Evolutionary conservation across 2,113 vertebrate genomes (phyloP).

Genomic region (Spilogale gracilis): DNA sequence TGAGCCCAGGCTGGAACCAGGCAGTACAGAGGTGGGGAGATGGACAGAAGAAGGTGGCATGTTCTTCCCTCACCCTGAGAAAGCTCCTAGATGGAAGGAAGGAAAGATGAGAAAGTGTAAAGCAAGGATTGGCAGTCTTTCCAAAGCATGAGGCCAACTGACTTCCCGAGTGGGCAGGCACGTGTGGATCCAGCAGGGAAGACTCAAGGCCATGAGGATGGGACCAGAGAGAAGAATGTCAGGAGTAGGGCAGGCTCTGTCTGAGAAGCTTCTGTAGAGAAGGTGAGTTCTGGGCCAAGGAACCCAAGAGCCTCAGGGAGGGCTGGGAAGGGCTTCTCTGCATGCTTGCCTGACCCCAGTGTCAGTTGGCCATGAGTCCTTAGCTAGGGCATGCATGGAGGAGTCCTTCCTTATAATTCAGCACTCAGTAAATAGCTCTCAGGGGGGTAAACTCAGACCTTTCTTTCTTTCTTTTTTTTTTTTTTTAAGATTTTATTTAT

Average conservation of each 20-base stretch:
- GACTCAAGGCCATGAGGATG: background rate
- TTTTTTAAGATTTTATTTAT: no score
- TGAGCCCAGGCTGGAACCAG: background rate
- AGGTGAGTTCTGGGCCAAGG: background rate
- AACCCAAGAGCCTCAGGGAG: background rate
- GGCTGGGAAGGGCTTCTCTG: background rate
- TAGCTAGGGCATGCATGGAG: background rate
- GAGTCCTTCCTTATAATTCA: background rate
- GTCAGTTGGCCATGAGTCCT: background rate
- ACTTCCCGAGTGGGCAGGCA: background rate
- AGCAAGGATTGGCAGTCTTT: background rate
- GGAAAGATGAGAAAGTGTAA: background rate
- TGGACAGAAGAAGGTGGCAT: background rate
- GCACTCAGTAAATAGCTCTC: background rate
- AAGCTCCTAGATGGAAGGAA: background rate
- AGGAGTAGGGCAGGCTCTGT: background rate
- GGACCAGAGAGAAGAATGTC: background rate
- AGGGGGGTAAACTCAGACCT: background rate
- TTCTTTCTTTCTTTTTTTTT: background rate
- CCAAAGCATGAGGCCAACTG: background rate
- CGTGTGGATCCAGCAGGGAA: background rate
- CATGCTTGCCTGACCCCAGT: background rate
- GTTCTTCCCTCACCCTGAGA: background rate
- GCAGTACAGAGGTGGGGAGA: accelerated
- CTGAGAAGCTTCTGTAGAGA: background rate